Conservation (phyloP, 1,140 invertebrate species). For the Tyrophagus putrescentiae region DNA sequence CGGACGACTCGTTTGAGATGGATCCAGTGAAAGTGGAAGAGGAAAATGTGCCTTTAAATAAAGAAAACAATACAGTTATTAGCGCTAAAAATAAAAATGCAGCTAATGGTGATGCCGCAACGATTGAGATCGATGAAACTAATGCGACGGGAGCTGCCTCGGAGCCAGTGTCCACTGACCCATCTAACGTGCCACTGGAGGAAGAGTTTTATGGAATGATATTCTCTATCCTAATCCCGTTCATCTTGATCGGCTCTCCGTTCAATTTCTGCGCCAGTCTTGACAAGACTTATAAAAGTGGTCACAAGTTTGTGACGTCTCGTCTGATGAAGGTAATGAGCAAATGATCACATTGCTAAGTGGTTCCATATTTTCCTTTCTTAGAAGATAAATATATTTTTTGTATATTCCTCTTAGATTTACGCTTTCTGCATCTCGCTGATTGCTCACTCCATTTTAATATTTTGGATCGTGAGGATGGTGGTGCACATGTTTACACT, state of each 20-base stretch:
- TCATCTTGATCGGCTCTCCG: slow-evolving; percentile 4
- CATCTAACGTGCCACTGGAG: no score
- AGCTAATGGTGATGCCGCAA: no score
- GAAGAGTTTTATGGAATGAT: neutral
- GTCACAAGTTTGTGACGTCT: neutral
- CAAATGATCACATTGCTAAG: neutral
- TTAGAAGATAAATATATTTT: no score
- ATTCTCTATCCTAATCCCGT: slow-evolving; percentile 5
- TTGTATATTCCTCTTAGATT: neutral
- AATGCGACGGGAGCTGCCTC: no score
- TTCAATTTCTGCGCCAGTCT: slow-evolving; percentile 7
- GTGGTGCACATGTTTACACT: neutral
- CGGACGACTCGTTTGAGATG: no score
- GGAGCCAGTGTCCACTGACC: no score
- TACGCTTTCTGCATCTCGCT: slow-evolving; percentile 7
- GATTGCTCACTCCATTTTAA: neutral
- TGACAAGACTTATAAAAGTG: neutral
- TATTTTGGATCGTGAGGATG: neutral
- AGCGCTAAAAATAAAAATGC: no score
- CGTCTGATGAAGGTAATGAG: neutral
- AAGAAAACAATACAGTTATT: no score
- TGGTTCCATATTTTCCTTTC: neutral
- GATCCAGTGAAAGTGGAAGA: no score
- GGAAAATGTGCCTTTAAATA: no score
- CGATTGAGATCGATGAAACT: no score